Base-by-base conservation (phyloP, 2,797 vertebrate species). In the Chaetophractus vellerosus region DNA sequence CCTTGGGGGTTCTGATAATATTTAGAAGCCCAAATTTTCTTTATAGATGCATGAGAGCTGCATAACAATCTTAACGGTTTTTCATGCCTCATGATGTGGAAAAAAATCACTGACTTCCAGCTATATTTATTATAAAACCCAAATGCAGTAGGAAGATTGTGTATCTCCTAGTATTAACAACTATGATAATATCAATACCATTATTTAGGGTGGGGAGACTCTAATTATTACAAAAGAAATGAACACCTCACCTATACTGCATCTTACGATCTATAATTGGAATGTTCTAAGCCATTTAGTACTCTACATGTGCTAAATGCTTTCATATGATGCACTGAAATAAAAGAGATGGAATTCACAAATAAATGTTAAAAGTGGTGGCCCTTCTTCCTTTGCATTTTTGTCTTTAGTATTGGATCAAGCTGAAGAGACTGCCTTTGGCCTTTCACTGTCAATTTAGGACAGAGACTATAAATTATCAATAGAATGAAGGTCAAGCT, bases 1-100 rank as follows among this genome's bases (percentile, higher is more conserved):
- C 95, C 97, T 93, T 91, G 33, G 55, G 96, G 97, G 85, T 38
- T 96, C 63, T 57, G 61, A 81, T 90, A 90, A 96, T 33, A 36
- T 88, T 96, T 76, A 94, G 75, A 95, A 93, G 76, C 33, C 84
- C 86, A 92, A 80, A 72, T 96, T 95, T 95, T 92, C 85, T 87
- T 90, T 93, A 82, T 86, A 93, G 92, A 93, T 74, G 66, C 76
- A 74, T 87, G 50, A 91, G 84, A 92, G 78, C 45, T 72, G 50
- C 90, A 11, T 83, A 81, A 76, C 63, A 89, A 85, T 80, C 93
- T 96, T 83, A 94, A 79, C 33, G 83, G 93, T 80, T 94, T 92
- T 72, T 72, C 41, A 69, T 50, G 79, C 31, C 78, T 90, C 84
- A 48, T 87, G 48, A 91, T 6, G 6, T 45, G 69, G 68, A 7